Evolutionary conservation across 2,888 invertebrate genomes (phyloP).

Genomic region (Hemaris fuciformis): DNA sequence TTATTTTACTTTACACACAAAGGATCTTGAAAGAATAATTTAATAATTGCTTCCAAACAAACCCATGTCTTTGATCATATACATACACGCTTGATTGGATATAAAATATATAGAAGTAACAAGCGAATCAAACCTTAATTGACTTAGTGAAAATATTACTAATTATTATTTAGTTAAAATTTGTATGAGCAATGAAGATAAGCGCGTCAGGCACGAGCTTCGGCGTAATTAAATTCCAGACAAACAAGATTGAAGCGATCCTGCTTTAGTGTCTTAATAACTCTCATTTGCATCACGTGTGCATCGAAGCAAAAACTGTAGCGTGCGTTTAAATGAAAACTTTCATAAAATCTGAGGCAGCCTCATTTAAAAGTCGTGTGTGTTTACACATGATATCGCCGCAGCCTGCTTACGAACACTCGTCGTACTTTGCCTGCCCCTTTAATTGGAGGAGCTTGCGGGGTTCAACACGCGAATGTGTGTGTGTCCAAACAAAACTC

Average conservation of each 20-base stretch:
- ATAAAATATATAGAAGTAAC: not conserved
- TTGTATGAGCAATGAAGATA: not conserved
- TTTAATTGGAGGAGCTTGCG: constrained; percentile 71
- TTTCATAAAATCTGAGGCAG: constrained; percentile 51
- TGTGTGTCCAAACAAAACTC: constrained; percentile 50
- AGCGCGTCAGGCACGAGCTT: not conserved
- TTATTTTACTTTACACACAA: not conserved
- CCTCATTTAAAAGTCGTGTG: constrained; percentile 67
- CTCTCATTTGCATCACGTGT: constrained; percentile 10
- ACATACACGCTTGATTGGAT: not conserved
- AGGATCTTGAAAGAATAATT: not conserved
- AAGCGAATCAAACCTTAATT: not conserved
- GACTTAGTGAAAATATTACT: not conserved
- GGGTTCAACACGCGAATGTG: constrained; percentile 59
- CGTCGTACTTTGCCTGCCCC: constrained; percentile 69
- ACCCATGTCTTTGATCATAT: not conserved
- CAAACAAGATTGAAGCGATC: not conserved
- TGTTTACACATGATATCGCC: constrained; percentile 69
- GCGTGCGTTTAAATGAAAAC: constrained; percentile 46
- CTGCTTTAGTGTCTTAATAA: constrained; percentile 9
- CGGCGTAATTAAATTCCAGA: not conserved
- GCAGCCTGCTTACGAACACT: constrained; percentile 70
- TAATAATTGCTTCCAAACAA: not conserved
- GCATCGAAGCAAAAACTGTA: constrained; percentile 26
- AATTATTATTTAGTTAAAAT: not conserved